Evolutionary conservation across 2,113 vertebrate genomes (phyloP).

Genomic region (Saccopteryx leptura): DNA sequence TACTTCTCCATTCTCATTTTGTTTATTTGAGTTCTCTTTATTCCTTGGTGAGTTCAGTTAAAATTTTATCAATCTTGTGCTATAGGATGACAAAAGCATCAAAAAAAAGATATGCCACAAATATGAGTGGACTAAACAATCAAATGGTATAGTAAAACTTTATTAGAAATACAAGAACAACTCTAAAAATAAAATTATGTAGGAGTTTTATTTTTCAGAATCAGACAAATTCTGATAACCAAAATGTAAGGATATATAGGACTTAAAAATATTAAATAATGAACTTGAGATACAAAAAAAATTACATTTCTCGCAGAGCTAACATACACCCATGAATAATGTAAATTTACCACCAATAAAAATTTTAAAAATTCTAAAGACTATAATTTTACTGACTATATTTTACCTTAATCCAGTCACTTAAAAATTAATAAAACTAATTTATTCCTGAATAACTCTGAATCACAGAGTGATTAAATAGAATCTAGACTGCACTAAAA

Average conservation of each 20-base stretch:
- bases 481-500: neutral
- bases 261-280: neutral
- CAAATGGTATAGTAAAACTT: neutral
- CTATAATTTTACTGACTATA: neutral
- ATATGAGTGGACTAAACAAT: neutral
- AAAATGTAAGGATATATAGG: neutral
- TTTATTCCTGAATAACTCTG: neutral
- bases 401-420: neutral
- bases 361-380: neutral
- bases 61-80: too few relatives aligned
- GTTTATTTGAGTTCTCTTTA: too few relatives aligned
- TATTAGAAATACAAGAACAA: neutral
- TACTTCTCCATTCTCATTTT: too few relatives aligned
- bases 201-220: neutral
- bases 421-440: constrained; percentile 44
- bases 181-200: neutral
- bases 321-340: fast-evolving
- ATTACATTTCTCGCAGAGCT: neutral
- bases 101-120: neutral
- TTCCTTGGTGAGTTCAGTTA: too few relatives aligned
- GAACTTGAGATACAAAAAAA: neutral
- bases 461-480: neutral
- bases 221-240: neutral
- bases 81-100: neutral
- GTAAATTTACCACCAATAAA: neutral